Evolutionary conservation across 2,888 invertebrate species (phyloP), one percentile per base, ranked within the genome.

Genomic region (Pristionchus mayeri): DNA sequence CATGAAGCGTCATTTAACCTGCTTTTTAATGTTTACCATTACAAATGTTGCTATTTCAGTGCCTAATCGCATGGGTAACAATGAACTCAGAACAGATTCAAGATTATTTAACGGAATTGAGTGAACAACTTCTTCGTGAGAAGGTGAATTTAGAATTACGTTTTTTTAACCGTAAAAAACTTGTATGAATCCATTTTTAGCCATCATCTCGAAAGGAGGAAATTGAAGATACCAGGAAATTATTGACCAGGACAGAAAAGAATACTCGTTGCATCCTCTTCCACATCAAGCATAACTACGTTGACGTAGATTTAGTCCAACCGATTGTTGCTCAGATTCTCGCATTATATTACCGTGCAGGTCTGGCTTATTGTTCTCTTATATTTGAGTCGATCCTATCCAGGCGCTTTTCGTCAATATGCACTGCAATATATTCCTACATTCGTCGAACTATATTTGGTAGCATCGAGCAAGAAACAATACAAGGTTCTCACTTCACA

Each of bases 241-340:
- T 82, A 9, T 52, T 82, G 34, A 44, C n/a, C 6, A 82, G 48
- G n/a, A 82, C 81, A 4, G 81, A 82, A n/a, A 63, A 82, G 21
- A 82, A 82, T 30, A 82, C 81, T 21, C 63, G 63, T 4, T 48
- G 34, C n/a, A 60, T 82, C 24, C 24, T 88, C 34, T 82, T 90
- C 67, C 92, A 92, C 84, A 87, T 92, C 44, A 85, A 85, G 24
- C 88, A 89, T 60, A 92, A 92, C 78, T 92, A 91, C 85, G 90
- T 91, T 37, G 90, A 92, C 85, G 87, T 90, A 24, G 89, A 89
- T 63, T 85, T 91, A 24, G 88, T 89, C 44, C 90, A 91, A 84
- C 90, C 92, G 2, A 86, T 92, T 34, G 87, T 92, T 75, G 91
- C 89, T n/a, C 92, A 92, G 86, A 80, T 92, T 63, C 85, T 92